phyloP scores from a whole-genome alignment of 2,113 vertebrate genomes.

The Heterochromis multidens region DNA sequence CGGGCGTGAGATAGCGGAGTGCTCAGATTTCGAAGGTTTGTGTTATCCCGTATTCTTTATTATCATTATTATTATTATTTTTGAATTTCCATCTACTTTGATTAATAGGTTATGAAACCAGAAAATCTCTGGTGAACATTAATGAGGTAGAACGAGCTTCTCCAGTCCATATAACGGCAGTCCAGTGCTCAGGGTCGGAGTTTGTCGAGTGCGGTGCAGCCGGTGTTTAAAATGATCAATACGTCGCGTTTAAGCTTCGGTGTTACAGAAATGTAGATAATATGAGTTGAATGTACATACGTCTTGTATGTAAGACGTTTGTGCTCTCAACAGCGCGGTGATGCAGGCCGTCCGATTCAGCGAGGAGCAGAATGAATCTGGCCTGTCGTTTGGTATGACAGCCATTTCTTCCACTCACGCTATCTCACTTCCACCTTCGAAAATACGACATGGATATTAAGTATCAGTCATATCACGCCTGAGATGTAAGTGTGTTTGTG shows the following conservation, averaged over 20 bases:
- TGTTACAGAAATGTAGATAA: background rate
- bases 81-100: background rate
- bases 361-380: background rate
- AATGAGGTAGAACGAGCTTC: background rate
- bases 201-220: background rate
- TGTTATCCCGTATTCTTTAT: background rate
- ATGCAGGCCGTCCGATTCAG: background rate
- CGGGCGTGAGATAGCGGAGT: background rate
- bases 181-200: background rate
- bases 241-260: background rate
- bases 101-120: background rate
- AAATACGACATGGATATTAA: background rate
- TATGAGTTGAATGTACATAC: background rate
- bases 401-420: background rate
- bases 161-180: background rate
- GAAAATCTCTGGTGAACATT: background rate
- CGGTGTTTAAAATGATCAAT: background rate
- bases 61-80: background rate
- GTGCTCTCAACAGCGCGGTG: background rate
- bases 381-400: background rate
- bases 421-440: background rate
- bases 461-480: background rate
- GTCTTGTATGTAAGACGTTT: background rate
- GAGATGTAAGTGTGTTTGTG: background rate
- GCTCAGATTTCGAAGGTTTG: background rate